Evolutionary conservation across 2,113 vertebrate species (phyloP), one percentile per base, ranked within the genome.

Genomic region (Monopterus albus): DNA sequence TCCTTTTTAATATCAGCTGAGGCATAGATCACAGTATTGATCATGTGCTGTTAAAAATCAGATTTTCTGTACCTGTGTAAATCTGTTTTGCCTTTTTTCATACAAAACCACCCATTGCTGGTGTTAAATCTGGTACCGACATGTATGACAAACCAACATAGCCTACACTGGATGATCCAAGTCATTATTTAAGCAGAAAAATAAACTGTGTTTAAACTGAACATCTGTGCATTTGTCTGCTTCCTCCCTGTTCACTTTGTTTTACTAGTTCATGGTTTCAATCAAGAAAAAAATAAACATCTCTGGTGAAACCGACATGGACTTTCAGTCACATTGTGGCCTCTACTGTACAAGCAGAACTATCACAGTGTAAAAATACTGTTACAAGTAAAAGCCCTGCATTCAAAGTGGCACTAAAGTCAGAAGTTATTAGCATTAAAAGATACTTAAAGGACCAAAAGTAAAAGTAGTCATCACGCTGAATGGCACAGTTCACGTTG

Each of bases 141-240:
- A 92, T 95, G 95, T 97, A 95, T 96, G 95, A 95, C 75, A 47
- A 85, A 95, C 82, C 95, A 93, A 95, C 92, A 89, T 90, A 94
- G 94, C 94, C 95, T 94, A 96, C 95, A 98, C 96, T 98, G 96
- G 96, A 97, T 96, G 96, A 98, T 94, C 95, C 95, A 95, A 95
- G 93, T 94, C 91, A 96, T 98, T 97, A 98, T 98, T 99, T 98
- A 98, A 98, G 93, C 95, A 95, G 95, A 96, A 95, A 79, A 99
- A 98, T 98, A 99, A 98, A 99, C 94, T 95, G 96, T 97, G 95
- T 98, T 98, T 92, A 95, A 97, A 96, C 93, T 39, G 52, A 87
- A 68, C 13, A 1, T 25, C 26, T 52, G 66, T 20, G 59, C 43
- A 49, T 63, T 40, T 0, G 45, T 40, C 38, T 72, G 43, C 6